Conservation (phyloP, 2,888 invertebrate genomes). For the Amphiduros pacificus region DNA sequence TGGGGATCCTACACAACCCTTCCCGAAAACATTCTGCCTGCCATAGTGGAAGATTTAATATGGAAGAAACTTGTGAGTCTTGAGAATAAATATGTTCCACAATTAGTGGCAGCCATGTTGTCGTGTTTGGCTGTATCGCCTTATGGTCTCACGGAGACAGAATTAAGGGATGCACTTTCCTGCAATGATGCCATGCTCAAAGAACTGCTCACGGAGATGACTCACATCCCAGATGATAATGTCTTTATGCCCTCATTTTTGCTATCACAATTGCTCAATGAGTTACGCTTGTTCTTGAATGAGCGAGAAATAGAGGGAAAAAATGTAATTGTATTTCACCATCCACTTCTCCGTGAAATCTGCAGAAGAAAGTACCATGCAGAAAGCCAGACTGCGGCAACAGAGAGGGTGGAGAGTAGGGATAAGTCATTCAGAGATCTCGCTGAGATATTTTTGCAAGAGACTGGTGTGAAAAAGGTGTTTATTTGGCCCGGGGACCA, state of each 20-base stretch:
- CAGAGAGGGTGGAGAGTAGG: constrained; percentile 1
- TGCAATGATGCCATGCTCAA: constrained; percentile 16
- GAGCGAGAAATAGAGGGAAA: constrained; percentile 9
- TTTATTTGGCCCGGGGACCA: constrained; percentile 3
- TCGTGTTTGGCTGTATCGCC: constrained; percentile 11
- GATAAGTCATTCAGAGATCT: constrained; percentile 1
- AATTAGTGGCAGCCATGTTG: constrained; percentile 6
- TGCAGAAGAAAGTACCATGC: constrained; percentile 13
- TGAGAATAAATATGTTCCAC: constrained; percentile 7
- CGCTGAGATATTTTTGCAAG: constrained; percentile 15
- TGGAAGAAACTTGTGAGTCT: constrained; percentile 5
- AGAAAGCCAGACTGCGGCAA: neutral
- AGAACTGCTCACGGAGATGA: constrained; percentile 5
- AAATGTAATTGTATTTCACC: constrained; percentile 1
- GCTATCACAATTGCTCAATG: constrained; percentile 6
- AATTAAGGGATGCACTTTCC: constrained; percentile 18
- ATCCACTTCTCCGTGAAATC: neutral
- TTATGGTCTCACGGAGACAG: constrained; percentile 20
- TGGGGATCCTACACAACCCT: constrained; percentile 14
- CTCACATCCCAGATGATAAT: constrained; percentile 2
- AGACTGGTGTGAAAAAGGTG: constrained; percentile 7
- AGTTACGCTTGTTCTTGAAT: constrained; percentile 2
- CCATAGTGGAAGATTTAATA: constrained; percentile 8
- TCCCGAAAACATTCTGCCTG: constrained; percentile 6
- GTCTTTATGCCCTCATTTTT: constrained; percentile 13